These are phyloP conservation scores for Enteromius fasciolatus DNA, from an alignment of 2,797 vertebrate genomes.

Conservation along the genomic window DNA sequence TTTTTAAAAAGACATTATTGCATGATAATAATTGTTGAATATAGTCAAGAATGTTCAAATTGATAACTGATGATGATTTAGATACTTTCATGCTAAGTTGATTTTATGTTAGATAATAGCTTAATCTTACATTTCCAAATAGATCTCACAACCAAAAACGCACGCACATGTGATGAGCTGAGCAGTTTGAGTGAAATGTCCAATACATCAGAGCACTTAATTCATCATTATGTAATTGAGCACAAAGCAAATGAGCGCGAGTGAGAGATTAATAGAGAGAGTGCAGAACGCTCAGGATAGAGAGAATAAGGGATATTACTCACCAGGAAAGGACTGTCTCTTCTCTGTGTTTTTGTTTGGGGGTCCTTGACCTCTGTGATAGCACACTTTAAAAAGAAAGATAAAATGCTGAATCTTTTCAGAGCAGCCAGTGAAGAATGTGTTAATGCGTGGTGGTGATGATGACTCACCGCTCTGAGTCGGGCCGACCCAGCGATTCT, in stretches of 20 bases:
- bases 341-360: slow-evolving; percentile 65
- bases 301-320: slow-evolving; percentile 23
- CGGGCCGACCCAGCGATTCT: slow-evolving; percentile 77
- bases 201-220: slow-evolving; percentile 3
- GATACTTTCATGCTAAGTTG: neutral
- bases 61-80: neutral
- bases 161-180: neutral
- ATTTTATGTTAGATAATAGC: slow-evolving; percentile 5
- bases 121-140: slow-evolving; percentile 8
- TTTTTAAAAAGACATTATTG: neutral
- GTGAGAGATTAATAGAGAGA: slow-evolving; percentile 20
- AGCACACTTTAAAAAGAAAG: slow-evolving; percentile 69
- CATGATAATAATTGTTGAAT: neutral
- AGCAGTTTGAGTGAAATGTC: slow-evolving; percentile 4
- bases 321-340: slow-evolving; percentile 73
- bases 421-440: slow-evolving; percentile 3
- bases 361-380: slow-evolving; percentile 73
- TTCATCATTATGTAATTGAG: slow-evolving; percentile 4
- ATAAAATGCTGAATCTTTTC: slow-evolving; percentile 38
- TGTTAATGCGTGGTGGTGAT: slow-evolving; percentile 21
- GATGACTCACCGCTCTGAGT: slow-evolving; percentile 78
- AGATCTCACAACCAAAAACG: slow-evolving; percentile 2
- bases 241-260: slow-evolving; percentile 9
- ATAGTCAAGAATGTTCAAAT: neutral
- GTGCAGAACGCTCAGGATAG: neutral